Conservation (phyloP, 1,140 invertebrate genomes). For the Drosophila virilis region DNA sequence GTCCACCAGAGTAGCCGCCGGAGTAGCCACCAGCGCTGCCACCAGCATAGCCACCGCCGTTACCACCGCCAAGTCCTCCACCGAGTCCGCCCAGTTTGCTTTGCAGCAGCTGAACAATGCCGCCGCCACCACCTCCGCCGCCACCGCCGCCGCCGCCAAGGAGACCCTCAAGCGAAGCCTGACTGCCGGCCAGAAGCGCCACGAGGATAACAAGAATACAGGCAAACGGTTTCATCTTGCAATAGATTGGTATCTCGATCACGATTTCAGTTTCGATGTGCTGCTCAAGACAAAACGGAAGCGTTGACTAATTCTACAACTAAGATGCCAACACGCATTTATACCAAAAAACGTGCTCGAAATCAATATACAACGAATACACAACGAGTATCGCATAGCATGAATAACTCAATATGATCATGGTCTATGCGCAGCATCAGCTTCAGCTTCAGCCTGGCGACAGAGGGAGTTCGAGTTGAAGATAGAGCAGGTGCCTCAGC, state of each 20-base stretch:
- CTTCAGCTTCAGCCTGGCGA: conserved; percentile 8
- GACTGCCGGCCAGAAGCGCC: conserved; percentile 56
- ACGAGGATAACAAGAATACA: conserved; percentile 73
- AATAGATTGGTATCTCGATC: conserved; percentile 4
- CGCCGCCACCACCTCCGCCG: conserved; percentile 53
- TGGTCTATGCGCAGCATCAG: conserved; percentile 13
- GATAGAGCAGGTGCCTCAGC: conserved; percentile 16
- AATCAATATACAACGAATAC: conserved; percentile 27
- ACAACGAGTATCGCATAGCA: conserved; percentile 18
- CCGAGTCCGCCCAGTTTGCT: conserved; percentile 57
- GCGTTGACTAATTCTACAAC: conserved; percentile 65
- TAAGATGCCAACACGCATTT: conserved; percentile 52
- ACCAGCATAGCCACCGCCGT: conserved; percentile 50
- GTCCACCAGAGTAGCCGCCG: not conserved
- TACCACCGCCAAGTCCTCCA: conserved; percentile 36
- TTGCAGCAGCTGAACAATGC: conserved; percentile 61
- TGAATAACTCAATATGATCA: conserved; percentile 46
- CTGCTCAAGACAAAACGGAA: conserved; percentile 61
- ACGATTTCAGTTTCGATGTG: conserved; percentile 26
- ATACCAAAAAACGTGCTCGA: conserved; percentile 47
- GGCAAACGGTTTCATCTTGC: conserved; percentile 72
- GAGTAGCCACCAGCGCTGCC: conserved; percentile 22
- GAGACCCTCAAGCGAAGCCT: conserved; percentile 60
- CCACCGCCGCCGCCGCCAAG: conserved; percentile 67
- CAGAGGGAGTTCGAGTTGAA: conserved; percentile 5